A percentile compares a stretch with the other conserved stretches of the same genome.
Evolutionary conservation across 2,888 invertebrate genomes (phyloP).

Genomic region (Xestoiulus laeticollis): DNA sequence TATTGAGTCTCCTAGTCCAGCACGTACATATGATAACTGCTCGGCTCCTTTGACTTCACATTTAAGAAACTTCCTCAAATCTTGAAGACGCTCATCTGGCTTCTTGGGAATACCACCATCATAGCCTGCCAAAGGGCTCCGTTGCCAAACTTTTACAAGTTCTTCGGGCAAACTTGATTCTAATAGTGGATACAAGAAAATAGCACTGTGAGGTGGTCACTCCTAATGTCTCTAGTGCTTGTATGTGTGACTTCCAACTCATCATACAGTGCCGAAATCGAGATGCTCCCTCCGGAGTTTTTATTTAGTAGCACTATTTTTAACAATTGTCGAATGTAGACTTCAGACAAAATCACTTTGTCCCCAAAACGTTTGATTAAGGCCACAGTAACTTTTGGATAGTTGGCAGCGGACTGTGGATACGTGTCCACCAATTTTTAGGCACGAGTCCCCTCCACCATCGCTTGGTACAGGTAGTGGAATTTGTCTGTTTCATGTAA

Average conservation of each 20-base stretch:
- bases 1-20: not conserved
- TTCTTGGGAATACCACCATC: not conserved
- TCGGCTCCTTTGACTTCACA: not conserved
- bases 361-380: not conserved
- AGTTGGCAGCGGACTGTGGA: slow-evolving; percentile 50
- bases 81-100: not conserved
- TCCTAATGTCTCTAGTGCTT: not conserved
- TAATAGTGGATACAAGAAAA: not conserved
- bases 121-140: not conserved
- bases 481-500: slow-evolving; percentile 50
- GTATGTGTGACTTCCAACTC: not conserved
- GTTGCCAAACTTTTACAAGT: not conserved
- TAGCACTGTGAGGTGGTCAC: not conserved
- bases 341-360: not conserved
- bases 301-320: not conserved
- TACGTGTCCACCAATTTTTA: slow-evolving; percentile 49
- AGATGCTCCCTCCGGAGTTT: not conserved
- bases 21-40: not conserved
- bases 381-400: slow-evolving; percentile 27
- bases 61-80: not conserved
- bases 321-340: not conserved
- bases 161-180: not conserved
- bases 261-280: not conserved
- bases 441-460: slow-evolving; percentile 35
- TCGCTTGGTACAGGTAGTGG: slow-evolving; percentile 42